Percentiles rank a stretch among this genome's conserved stretches.
phyloP scores from a whole-genome alignment of 2,888 invertebrate species.

The Erebia ligea region DNA sequence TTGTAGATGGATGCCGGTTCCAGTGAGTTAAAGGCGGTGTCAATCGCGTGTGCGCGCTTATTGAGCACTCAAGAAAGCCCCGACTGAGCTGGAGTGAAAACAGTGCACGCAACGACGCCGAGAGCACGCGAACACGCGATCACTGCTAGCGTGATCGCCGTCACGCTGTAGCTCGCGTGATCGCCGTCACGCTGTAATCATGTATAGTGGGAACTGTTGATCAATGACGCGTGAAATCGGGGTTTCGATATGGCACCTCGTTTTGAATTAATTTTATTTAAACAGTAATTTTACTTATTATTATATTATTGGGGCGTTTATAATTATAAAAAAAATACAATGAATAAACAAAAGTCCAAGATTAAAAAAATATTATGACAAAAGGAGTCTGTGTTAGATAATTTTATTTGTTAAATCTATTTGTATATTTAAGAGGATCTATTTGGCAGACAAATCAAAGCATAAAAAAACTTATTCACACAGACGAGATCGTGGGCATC shows the following conservation, averaged over 20 bases:
- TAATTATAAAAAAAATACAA: too few species aligned
- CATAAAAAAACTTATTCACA: too few species aligned
- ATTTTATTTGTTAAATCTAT: too few species aligned
- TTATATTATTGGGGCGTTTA: too few species aligned
- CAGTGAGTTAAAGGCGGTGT: conserved; percentile 31
- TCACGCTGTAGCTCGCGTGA: conserved; percentile 55
- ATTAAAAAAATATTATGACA: too few species aligned
- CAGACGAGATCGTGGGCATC: too few species aligned
- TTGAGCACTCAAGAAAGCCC: conserved; percentile 75
- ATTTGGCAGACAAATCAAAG: too few species aligned
- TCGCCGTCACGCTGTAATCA: conserved; percentile 46
- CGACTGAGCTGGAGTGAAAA: conserved; percentile 64
- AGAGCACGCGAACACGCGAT: conserved; percentile 68
- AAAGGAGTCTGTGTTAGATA: too few species aligned
- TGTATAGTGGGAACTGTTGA: conserved; percentile 47
- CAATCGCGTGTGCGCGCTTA: conserved; percentile 57
- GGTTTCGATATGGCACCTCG: conserved; percentile 15
- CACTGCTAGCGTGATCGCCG: conserved; percentile 54
- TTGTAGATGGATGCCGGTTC: conserved; percentile 29
- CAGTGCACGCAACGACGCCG: conserved; percentile 65
- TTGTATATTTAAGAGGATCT: too few species aligned
- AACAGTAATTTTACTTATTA: background rate
- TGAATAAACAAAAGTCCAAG: too few species aligned
- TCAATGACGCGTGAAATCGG: conserved; percentile 43
- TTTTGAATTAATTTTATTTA: conserved; percentile 15